A percentile compares a stretch with the other conserved stretches of the same genome.
These are phyloP conservation scores for Merops nubicus DNA, from an alignment of 2,113 vertebrate genomes.

Conservation along the genomic window DNA sequence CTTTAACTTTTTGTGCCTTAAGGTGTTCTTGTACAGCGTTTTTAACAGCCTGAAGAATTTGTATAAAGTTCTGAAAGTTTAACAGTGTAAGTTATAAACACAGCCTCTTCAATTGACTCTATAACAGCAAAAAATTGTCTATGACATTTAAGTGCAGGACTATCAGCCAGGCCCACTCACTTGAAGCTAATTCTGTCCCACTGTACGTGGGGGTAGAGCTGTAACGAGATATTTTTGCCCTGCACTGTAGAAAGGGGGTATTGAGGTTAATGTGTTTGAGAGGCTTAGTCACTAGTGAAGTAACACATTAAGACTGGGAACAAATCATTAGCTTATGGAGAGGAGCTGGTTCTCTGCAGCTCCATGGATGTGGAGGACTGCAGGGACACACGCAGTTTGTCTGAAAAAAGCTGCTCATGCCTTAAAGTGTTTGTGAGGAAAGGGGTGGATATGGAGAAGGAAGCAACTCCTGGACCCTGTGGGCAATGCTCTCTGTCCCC, in stretches of 20 bases:
- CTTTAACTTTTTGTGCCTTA: conserved; percentile 56
- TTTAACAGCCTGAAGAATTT: conserved; percentile 4
- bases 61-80: conserved; percentile 23
- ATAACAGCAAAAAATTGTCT: neutral
- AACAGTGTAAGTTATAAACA: neutral
- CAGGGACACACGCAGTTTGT: accelerated
- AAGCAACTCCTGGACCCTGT: neutral
- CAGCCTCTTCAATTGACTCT: neutral
- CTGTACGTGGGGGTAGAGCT: neutral
- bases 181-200: neutral
- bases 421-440: neutral
- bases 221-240: neutral
- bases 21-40: conserved; percentile 32
- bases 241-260: neutral
- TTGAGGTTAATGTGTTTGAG: neutral
- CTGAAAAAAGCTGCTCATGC: neutral
- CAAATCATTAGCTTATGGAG: neutral
- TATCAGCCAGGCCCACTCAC: neutral
- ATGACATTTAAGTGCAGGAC: neutral
- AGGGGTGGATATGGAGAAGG: neutral
- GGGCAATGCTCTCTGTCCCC: neutral
- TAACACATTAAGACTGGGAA: neutral
- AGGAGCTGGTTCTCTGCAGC: neutral
- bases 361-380: accelerated
- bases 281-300: neutral